Evolutionary conservation across 1,140 invertebrate species (phyloP), one percentile per base, ranked within the genome.

Genomic region (Orius insidiosus): DNA sequence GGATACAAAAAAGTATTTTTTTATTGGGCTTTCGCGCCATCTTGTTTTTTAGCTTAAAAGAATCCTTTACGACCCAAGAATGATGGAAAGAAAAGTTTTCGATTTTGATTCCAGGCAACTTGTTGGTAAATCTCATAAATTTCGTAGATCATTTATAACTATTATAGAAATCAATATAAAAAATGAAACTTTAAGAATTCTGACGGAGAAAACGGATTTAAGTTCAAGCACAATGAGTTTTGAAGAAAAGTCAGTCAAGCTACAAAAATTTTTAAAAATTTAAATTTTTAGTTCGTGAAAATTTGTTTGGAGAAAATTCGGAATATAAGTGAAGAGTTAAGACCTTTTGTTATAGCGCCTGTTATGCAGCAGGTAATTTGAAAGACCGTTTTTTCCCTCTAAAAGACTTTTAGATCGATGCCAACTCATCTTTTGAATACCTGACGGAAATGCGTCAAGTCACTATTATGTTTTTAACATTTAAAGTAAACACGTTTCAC

Each of bases 361-460:
- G 69, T 77, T 0, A 61, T 74, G n/a, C 59, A 66, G 30, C 70
- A 70, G 0, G 67, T 75, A 1, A 72, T 76, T 53, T 67, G 69
- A 39, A 65, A 72, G n/a, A n/a, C n/a, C n/a, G n/a, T n/a, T n/a
- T n/a, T n/a, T n/a, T n/a, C n/a, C n/a, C n/a, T n/a, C n/a, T n/a
- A n/a, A n/a, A n/a, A 24, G 3, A 24, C 24, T 4, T 4, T 24
- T 24, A 24, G 31, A 43, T 43, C 31, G 41, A 43, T 19, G 41
- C 41, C 18, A 43, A 43, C 24, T 43, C 41, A 2, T 39, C 36
- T n/a, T 24, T 80, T 38, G 75, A 80, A 51, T 76, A 75, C 58
- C 56, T 80, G 2, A 76, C 75, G 0, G 76, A 80, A 59, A 76
- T 81, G 63, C 67, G 78, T 45, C 68, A 74, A 53, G 73, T 79